Base-by-base conservation (phyloP, 1,140 invertebrate genomes). In the Trachymyrmex septentrionalis region DNA sequence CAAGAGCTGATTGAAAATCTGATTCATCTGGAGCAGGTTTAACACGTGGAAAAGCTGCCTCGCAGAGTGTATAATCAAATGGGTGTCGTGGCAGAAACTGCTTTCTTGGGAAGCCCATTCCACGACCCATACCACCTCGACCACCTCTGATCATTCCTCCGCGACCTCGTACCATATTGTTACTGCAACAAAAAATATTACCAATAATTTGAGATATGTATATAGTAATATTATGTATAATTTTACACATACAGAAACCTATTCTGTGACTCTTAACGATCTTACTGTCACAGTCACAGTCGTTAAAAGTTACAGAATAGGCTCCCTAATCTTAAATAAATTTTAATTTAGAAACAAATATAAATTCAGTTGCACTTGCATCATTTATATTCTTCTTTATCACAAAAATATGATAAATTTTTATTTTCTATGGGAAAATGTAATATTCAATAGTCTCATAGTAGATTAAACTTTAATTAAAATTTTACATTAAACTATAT, bases 11-110 rank as follows among this genome's bases (percentile, higher is more conserved):
- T 53, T 90, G 90, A 30, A 87, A 90, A 14, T 87, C 87, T 44
- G 91, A 89, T 73, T 93, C 92, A 81, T 99, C 98, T 1, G 97
- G 95, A n/a, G 95, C 95, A 12, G 98, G 96, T 81, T 98, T 98
- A 12, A 98, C 98, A 92, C 98, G 96, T 7, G 98, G 98, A 93
- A 99, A 99, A 5, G 97, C 97, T 44, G 96, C 96, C 94, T 99
- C 98, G 82, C 98, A 98, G 63, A 99, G 95, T 5, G 98, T 97
- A 75, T 99, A 96, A 94, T 99, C 98, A 94, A 99, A 99, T 0
- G 98, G 98, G 92, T 99, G 97, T 66, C 98, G 96, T 10, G 98
- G 97, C 88, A 98, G 96, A 93, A 98, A 97, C 71, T 97, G 96
- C 92, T 98, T 97, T 6, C 93, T 90, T 3, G 96, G 96, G 16